phyloP scores from a whole-genome alignment of 1,140 invertebrate genomes.

The Neuroterus valhalla region DNA sequence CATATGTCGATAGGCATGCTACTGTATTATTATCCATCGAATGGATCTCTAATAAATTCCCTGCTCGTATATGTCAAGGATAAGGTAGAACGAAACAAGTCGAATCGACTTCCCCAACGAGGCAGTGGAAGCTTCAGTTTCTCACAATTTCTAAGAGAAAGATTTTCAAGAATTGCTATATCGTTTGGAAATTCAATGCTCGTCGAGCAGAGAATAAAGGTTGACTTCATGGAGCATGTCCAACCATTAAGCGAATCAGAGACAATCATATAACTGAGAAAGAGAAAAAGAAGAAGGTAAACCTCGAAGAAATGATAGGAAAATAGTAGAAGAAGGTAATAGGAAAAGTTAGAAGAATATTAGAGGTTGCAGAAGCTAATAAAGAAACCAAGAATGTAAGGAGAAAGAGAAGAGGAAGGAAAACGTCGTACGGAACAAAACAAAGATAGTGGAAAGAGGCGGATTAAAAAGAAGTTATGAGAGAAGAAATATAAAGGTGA shows the following conservation, averaged over 20 bases:
- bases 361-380: no score
- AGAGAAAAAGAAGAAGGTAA: no score
- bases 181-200: conserved; percentile 20
- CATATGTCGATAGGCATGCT: conserved; percentile 29
- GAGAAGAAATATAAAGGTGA: no score
- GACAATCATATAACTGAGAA: neutral
- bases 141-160: conserved; percentile 1
- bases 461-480: no score
- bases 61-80: conserved; percentile 29
- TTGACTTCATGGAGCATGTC: neutral
- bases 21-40: conserved; percentile 30
- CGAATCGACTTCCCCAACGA: conserved; percentile 26
- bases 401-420: no score
- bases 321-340: no score
- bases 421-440: no score
- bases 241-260: no score
- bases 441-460: no score
- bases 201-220: neutral
- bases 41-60: conserved; percentile 30
- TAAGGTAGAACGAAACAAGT: conserved; percentile 20
- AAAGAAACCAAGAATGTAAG: no score
- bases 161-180: conserved; percentile 10
- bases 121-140: conserved; percentile 9
- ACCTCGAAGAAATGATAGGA: no score
- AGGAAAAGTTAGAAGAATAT: no score